Percentiles rank a stretch among this genome's conserved stretches.
These are phyloP conservation scores for Drymodes brunneopygia DNA, from an alignment of 2,113 vertebrate genomes.

Conservation along the genomic window DNA sequence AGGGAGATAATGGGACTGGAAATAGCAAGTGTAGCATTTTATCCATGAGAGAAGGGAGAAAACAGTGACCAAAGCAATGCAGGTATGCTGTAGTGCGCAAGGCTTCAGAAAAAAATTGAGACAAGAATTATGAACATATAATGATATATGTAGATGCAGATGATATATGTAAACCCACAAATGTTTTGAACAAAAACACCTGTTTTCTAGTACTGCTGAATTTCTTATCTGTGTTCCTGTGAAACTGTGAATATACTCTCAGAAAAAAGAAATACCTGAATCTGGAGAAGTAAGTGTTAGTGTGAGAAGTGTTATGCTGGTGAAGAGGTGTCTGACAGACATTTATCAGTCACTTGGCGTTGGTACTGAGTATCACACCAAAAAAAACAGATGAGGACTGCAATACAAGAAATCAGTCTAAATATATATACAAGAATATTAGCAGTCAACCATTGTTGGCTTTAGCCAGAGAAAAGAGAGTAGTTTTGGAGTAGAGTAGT, in stretches of 20 bases:
- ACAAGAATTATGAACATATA: neutral
- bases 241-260: neutral
- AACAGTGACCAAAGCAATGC: rapidly evolving
- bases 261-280: neutral
- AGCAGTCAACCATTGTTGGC: neutral
- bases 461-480: neutral
- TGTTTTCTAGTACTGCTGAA: neutral
- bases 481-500: neutral
- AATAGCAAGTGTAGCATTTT: neutral
- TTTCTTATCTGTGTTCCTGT: neutral
- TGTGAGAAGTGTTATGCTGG: neutral
- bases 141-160: too few relatives aligned
- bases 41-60: neutral
- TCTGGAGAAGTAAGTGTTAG: neutral
- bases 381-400: neutral
- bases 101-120: neutral
- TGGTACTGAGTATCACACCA: neutral
- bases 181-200: neutral
- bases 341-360: neutral
- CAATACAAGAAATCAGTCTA: neutral
- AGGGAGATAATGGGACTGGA: neutral
- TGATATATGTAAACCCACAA: neutral
- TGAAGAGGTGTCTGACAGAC: neutral
- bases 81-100: neutral
- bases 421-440: neutral